A percentile compares a stretch with the other conserved stretches of the same genome.
phyloP scores from a whole-genome alignment of 2,113 vertebrate species.

The Neopipo cinnamomea region DNA sequence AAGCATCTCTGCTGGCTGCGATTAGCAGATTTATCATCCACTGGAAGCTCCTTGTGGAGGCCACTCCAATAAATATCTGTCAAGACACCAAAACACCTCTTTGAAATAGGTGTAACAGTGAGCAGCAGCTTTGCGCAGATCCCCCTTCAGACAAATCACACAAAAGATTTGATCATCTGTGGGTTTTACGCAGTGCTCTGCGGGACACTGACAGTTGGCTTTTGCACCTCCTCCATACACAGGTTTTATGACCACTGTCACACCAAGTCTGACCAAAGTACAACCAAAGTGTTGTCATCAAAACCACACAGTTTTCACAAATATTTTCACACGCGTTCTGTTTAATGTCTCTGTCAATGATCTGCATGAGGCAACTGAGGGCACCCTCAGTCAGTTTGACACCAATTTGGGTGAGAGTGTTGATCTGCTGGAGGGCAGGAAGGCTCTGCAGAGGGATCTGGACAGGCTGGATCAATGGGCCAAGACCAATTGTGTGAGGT shows the following conservation, averaged over 20 bases:
- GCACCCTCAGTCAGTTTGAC: background rate
- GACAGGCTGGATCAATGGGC: rapidly evolving
- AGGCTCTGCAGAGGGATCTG: background rate
- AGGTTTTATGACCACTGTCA: background rate
- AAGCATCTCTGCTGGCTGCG: background rate
- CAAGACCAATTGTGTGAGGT: rapidly evolving
- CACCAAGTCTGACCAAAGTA: background rate
- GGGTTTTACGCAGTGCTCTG: background rate
- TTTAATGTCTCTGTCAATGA: background rate
- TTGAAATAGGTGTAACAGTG: background rate
- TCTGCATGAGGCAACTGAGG: rapidly evolving
- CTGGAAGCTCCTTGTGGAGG: background rate
- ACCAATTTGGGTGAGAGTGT: background rate
- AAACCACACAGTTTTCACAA: background rate
- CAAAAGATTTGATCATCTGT: background rate
- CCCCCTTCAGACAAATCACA: background rate
- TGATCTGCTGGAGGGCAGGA: background rate
- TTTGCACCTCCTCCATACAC: background rate
- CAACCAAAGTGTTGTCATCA: background rate
- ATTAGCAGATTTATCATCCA: background rate
- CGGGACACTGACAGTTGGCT: background rate
- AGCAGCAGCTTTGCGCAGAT: background rate
- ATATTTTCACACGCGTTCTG: background rate
- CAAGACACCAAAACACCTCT: background rate
- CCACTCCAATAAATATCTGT: background rate